phyloP scores from a whole-genome alignment of 2,888 invertebrate species.

The Tricholauxania praeusta region DNA sequence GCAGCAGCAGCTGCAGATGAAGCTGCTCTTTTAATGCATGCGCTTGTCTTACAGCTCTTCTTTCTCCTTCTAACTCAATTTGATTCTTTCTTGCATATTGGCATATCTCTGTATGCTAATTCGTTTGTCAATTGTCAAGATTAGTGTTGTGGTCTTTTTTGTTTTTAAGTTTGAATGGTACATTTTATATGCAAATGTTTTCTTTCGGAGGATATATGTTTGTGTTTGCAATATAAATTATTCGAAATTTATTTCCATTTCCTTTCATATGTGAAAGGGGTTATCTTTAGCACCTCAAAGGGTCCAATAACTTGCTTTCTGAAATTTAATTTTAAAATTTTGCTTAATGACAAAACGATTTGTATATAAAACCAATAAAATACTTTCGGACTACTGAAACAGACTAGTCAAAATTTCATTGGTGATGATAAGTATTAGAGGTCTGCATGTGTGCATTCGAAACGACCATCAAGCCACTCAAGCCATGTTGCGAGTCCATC shows the following conservation, averaged over 20 bases:
- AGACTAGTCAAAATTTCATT: too few relatives aligned
- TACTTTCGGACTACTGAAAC: too few relatives aligned
- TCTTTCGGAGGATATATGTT: neutral
- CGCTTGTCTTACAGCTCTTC: too few relatives aligned
- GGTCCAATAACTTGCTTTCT: neutral
- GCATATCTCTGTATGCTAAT: conserved; percentile 11
- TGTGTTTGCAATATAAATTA: conserved; percentile 6
- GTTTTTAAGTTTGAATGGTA: too few relatives aligned
- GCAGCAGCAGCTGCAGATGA: neutral
- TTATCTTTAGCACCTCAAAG: neutral
- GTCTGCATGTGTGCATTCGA: too few relatives aligned
- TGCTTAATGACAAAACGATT: too few relatives aligned
- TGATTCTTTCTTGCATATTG: neutral
- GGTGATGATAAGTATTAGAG: too few relatives aligned
- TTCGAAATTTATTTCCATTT: neutral
- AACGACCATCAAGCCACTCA: too few relatives aligned
- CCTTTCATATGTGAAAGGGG: neutral
- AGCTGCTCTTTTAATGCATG: neutral
- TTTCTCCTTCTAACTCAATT: conserved; percentile 7
- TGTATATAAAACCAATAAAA: too few relatives aligned
- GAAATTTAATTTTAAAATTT: too few relatives aligned
- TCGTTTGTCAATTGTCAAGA: conserved; percentile 20
- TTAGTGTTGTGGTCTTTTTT: too few relatives aligned
- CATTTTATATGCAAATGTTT: conserved; percentile 8
- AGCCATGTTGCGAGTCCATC: too few relatives aligned